These are phyloP conservation scores for Zaprionus africanus DNA, from an alignment of 1,140 invertebrate genomes.

Conservation along the genomic window DNA sequence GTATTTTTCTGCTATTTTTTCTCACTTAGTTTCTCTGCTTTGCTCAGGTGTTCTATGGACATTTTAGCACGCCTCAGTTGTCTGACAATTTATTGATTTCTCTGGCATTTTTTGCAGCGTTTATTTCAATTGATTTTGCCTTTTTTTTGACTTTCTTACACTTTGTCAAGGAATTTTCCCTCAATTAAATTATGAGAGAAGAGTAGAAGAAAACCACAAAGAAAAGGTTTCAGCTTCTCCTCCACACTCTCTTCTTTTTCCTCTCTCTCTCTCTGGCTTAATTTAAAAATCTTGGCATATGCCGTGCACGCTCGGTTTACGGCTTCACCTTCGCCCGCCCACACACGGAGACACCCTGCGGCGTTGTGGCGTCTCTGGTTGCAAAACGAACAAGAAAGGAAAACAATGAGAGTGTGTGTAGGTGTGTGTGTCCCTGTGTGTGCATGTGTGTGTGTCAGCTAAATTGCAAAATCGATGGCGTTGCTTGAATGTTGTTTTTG, in stretches of 20 bases:
- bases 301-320: slow-evolving; percentile 52
- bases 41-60: neutral
- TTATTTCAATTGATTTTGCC: slow-evolving; percentile 1
- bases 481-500: slow-evolving; percentile 31
- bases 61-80: neutral
- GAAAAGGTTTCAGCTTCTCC: slow-evolving; percentile 15
- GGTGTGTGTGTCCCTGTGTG: slow-evolving; percentile 24
- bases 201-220: slow-evolving; percentile 2
- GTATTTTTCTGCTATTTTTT: neutral
- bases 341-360: slow-evolving; percentile 52
- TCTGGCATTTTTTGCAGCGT: neutral
- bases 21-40: neutral
- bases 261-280: slow-evolving; percentile 19
- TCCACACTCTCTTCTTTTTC: neutral
- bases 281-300: slow-evolving; percentile 70
- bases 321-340: slow-evolving; percentile 55
- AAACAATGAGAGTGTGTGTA: neutral
- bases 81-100: slow-evolving; percentile 10
- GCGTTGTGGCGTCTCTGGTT: slow-evolving; percentile 50
- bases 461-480: slow-evolving; percentile 70
- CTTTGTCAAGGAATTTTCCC: neutral
- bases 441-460: slow-evolving; percentile 18
- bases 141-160: neutral
- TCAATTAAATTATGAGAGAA: slow-evolving; percentile 9
- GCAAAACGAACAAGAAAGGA: slow-evolving; percentile 16